A percentile compares a stretch with the other conserved stretches of the same genome.
Conservation (phyloP, 2,888 invertebrate genomes). For the Stratiomys singularior region DNA sequence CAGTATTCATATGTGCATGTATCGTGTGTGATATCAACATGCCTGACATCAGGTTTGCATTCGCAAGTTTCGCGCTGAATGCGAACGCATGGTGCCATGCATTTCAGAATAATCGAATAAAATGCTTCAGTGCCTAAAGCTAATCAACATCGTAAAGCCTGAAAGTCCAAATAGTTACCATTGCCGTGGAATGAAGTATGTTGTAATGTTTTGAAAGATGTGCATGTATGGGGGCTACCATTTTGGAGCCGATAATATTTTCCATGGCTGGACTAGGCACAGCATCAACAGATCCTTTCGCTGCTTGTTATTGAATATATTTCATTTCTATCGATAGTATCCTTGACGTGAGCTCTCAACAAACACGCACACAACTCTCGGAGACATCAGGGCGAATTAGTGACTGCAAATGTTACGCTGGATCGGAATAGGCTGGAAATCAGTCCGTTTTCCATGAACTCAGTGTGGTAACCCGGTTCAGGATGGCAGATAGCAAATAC, state of each 20-base stretch:
- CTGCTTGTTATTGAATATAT: no score
- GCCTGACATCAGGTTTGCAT: not conserved
- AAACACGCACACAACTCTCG: no score
- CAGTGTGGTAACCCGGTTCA: not conserved
- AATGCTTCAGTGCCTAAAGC: slow-evolving; percentile 41
- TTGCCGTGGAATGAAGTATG: not conserved
- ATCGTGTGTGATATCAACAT: not conserved
- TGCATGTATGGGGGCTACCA: not conserved
- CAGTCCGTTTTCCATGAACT: no score
- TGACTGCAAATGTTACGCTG: no score
- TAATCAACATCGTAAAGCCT: slow-evolving; percentile 39
- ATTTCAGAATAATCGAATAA: slow-evolving; percentile 39
- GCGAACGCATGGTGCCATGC: not conserved
- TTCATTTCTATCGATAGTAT: no score
- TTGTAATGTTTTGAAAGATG: not conserved
- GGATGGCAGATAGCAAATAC: not conserved
- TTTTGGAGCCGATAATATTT: not conserved
- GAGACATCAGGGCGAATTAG: no score
- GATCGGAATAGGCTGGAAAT: no score
- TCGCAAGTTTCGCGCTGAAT: not conserved
- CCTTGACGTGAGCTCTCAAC: no score
- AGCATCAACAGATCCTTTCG: no score
- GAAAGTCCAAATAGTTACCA: slow-evolving; percentile 31
- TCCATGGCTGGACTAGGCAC: no score
- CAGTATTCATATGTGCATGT: not conserved